Evolutionary conservation across 2,113 vertebrate species (phyloP).

Genomic region (Pachypanchax playfairii): DNA sequence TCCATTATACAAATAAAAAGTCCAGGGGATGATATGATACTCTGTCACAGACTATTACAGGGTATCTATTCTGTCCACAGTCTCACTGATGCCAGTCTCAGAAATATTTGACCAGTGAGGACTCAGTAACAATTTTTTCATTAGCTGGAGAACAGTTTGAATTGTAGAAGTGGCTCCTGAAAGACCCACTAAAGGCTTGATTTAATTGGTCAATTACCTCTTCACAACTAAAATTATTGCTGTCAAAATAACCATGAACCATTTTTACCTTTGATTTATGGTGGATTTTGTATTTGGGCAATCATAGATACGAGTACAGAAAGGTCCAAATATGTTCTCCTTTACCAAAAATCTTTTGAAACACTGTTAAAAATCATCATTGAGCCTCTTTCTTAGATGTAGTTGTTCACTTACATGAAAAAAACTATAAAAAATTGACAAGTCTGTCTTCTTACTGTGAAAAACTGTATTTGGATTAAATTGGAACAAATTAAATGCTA

Average conservation of each 20-base stretch:
- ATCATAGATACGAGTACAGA: constrained; percentile 8
- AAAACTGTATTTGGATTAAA: too few relatives aligned
- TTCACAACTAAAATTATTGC: constrained; percentile 34
- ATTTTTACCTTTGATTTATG: constrained; percentile 22
- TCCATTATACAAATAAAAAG: constrained; percentile 1
- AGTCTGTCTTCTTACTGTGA: too few relatives aligned
- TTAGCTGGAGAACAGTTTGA: neutral
- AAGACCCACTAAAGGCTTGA: constrained; percentile 29
- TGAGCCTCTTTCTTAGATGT: neutral
- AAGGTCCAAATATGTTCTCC: neutral
- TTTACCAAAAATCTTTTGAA: neutral
- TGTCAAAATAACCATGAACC: constrained; percentile 31
- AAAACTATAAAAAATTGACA: neutral
- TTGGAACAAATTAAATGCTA: too few relatives aligned
- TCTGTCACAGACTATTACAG: neutral
- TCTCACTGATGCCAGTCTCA: constrained; percentile 8
- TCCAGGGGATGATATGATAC: constrained; percentile 1
- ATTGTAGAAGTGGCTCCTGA: constrained; percentile 17
- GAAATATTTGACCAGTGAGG: neutral
- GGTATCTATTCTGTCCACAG: constrained; percentile 14
- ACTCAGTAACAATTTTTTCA: constrained; percentile 12
- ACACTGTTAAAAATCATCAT: neutral
- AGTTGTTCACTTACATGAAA: neutral
- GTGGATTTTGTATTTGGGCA: constrained; percentile 8
- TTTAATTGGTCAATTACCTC: constrained; percentile 38